A percentile compares a stretch with the other conserved stretches of the same genome.
Evolutionary conservation across 92 coral and sea anemone genomes (phyloP).

Genomic region (Chrysogorgia sp.): DNA sequence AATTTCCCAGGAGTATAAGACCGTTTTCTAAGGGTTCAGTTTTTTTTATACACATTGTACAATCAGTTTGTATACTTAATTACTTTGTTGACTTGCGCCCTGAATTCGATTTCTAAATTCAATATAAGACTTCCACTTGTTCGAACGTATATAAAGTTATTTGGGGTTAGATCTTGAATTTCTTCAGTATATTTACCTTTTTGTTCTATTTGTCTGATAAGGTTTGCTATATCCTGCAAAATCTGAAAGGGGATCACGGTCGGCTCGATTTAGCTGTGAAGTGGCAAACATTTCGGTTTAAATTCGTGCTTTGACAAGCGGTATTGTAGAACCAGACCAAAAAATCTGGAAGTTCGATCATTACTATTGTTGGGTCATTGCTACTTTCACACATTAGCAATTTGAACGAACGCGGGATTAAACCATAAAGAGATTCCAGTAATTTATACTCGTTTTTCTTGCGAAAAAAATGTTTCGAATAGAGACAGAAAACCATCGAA

Average conservation of each 20-base stretch:
- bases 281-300: neutral
- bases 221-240: neutral
- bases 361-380: neutral
- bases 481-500: neutral
- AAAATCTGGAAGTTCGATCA: neutral
- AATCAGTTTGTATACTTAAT: too few relatives aligned
- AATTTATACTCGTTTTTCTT: neutral
- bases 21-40: too few relatives aligned
- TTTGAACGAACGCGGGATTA: neutral
- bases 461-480: neutral
- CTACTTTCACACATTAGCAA: neutral
- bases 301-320: neutral
- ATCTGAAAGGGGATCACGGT: constrained; percentile 9
- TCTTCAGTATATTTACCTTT: too few relatives aligned
- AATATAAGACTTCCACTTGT: too few relatives aligned
- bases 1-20: too few relatives aligned
- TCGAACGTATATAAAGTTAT: too few relatives aligned
- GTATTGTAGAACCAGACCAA: neutral
- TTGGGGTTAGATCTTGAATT: too few relatives aligned
- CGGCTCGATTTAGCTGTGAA: neutral
- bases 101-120: too few relatives aligned
- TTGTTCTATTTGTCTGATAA: too few relatives aligned
- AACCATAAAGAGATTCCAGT: neutral
- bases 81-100: too few relatives aligned
- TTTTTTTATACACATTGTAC: too few relatives aligned